Evolutionary conservation across 2,888 invertebrate species (phyloP).

Genomic region (Chloroclysta siterata): DNA sequence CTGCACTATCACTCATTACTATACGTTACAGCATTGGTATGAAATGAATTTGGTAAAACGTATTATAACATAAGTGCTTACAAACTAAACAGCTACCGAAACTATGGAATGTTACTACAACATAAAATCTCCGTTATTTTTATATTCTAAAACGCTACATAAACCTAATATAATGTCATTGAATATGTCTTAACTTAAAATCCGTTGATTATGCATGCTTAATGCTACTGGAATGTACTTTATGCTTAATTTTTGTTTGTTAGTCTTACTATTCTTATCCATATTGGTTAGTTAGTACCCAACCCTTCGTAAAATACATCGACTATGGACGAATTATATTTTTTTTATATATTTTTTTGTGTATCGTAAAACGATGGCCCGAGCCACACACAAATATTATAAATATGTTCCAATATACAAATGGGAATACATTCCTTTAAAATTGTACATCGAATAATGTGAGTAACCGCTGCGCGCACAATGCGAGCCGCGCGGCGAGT

Average conservation of each 20-base stretch:
- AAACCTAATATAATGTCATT: slow-evolving; percentile 46
- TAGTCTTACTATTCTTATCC: slow-evolving; percentile 60
- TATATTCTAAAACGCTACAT: slow-evolving; percentile 44
- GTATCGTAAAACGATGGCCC: slow-evolving; percentile 9
- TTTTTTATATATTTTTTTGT: slow-evolving; percentile 28
- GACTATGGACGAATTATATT: slow-evolving; percentile 33
- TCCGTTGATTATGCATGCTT: slow-evolving; percentile 68
- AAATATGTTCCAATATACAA: slow-evolving; percentile 30
- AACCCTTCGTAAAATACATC: slow-evolving; percentile 61
- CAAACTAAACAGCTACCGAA: slow-evolving; percentile 73
- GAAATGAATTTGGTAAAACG: slow-evolving; percentile 80
- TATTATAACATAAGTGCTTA: slow-evolving; percentile 65
- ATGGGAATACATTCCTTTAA: slow-evolving; percentile 27
- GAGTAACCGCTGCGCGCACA: neutral
- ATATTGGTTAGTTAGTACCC: slow-evolving; percentile 81
- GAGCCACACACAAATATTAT: slow-evolving; percentile 21
- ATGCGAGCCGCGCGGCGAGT: neutral
- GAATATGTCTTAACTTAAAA: slow-evolving; percentile 48
- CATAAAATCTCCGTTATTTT: slow-evolving; percentile 70
- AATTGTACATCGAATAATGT: slow-evolving; percentile 8
- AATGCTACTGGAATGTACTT: slow-evolving; percentile 75
- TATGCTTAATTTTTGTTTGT: slow-evolving; percentile 63
- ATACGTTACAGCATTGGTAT: slow-evolving; percentile 81
- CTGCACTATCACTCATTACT: slow-evolving; percentile 59
- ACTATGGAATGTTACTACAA: slow-evolving; percentile 65